Percentiles rank a stretch among this genome's conserved stretches.
Conservation (phyloP, 1,140 invertebrate species). For the Schlechtendalia chinensis region DNA sequence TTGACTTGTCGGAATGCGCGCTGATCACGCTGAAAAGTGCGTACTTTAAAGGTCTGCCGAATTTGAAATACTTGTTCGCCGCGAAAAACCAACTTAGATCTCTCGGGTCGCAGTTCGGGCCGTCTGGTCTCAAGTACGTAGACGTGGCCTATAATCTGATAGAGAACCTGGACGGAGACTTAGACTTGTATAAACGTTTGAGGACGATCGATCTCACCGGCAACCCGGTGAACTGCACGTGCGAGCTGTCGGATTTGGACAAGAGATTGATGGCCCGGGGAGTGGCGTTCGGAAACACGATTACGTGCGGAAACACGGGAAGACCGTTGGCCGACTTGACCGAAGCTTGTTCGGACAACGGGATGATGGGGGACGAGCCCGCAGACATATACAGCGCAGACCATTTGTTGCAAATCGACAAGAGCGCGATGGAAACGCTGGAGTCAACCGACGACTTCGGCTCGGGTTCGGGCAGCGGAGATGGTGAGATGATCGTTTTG, state of each 20-base stretch:
- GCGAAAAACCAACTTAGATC: background rate
- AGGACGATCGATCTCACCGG: constrained; percentile 25
- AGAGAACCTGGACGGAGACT: background rate
- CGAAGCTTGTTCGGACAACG: constrained; percentile 23
- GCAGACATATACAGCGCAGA: constrained; percentile 1
- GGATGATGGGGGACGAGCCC: constrained; percentile 18
- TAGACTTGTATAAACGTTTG: constrained; percentile 27
- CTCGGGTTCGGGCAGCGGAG: constrained; percentile 30
- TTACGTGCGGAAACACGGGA: constrained; percentile 11
- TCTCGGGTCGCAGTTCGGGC: constrained; percentile 10
- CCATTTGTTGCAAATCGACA: background rate
- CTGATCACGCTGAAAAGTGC: constrained; percentile 1
- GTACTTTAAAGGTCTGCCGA: background rate
- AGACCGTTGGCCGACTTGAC: constrained; percentile 1
- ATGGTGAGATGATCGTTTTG: background rate
- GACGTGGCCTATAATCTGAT: constrained; percentile 13
- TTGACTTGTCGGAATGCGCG: constrained; percentile 8
- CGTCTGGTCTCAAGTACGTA: constrained; percentile 9
- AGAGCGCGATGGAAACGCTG: background rate
- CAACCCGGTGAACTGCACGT: constrained; percentile 21
- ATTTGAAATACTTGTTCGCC: constrained; percentile 25
- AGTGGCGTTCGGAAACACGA: constrained; percentile 5
- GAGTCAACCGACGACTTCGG: constrained; percentile 1
- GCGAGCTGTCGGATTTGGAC: constrained; percentile 15
- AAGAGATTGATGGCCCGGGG: background rate